phyloP scores from a whole-genome alignment of 2,113 vertebrate genomes.

The Dissostichus mawsoni region DNA sequence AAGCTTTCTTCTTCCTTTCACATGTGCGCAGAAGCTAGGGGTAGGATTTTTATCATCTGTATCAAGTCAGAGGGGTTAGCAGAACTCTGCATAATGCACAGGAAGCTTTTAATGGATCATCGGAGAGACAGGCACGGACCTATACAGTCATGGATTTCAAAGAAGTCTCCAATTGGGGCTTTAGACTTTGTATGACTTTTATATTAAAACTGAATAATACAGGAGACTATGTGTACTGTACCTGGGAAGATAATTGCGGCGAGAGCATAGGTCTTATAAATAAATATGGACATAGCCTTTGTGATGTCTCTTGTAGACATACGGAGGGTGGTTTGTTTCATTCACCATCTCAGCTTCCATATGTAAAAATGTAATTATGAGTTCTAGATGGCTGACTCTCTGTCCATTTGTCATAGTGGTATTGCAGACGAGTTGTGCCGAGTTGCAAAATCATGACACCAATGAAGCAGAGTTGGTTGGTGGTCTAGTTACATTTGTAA shows the following conservation, averaged over 20 bases:
- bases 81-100: slow-evolving; percentile 25
- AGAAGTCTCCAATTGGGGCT: slow-evolving; percentile 18
- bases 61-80: slow-evolving; percentile 31
- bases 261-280: background rate
- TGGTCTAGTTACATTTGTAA: too few relatives aligned
- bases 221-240: background rate
- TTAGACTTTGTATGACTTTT: background rate
- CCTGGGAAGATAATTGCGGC: background rate
- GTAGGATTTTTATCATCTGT: slow-evolving; percentile 60
- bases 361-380: too few relatives aligned
- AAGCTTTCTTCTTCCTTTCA: slow-evolving; percentile 62
- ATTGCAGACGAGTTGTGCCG: background rate
- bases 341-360: background rate
- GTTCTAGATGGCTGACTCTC: slow-evolving; percentile 5
- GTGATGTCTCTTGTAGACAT: background rate
- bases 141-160: background rate
- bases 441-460: slow-evolving; percentile 31
- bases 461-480: background rate
- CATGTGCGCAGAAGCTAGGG: slow-evolving; percentile 22
- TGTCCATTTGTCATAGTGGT: background rate
- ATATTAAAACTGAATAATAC: background rate
- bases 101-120: slow-evolving; percentile 36
- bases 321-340: background rate
- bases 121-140: background rate
- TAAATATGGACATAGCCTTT: background rate